Evolutionary conservation across 2,113 vertebrate genomes (phyloP).

Genomic region (Cyprinus carpio): DNA sequence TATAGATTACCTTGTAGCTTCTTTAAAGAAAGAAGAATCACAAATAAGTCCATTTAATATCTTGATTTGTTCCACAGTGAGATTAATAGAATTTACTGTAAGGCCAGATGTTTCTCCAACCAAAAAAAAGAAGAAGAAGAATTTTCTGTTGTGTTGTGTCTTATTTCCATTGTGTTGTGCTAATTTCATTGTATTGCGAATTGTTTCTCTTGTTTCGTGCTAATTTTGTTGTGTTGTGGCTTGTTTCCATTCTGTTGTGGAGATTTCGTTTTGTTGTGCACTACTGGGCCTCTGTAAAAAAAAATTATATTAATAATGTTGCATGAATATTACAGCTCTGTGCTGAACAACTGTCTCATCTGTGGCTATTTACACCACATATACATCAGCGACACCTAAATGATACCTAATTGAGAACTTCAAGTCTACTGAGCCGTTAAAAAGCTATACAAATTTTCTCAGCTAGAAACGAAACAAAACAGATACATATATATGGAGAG

Average conservation of each 20-base stretch:
- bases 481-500: conserved; percentile 53
- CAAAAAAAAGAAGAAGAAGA: not conserved
- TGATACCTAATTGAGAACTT: not conserved
- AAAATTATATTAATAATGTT: not conserved
- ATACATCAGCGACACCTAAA: not conserved
- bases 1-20: not conserved
- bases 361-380: not conserved
- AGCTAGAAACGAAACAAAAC: conserved; percentile 60
- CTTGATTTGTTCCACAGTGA: too few relatives aligned
- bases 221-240: too few relatives aligned
- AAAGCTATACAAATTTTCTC: not conserved
- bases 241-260: too few relatives aligned
- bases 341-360: not conserved
- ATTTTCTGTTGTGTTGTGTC: too few relatives aligned
- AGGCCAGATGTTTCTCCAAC: too few relatives aligned
- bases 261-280: too few relatives aligned
- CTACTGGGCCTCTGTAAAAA: too few relatives aligned
- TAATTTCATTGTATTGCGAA: too few relatives aligned
- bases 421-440: conserved; percentile 5
- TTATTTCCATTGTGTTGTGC: too few relatives aligned
- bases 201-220: too few relatives aligned
- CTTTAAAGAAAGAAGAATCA: not conserved
- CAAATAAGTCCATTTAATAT: too few relatives aligned
- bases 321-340: not conserved
- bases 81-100: not conserved